Evolutionary conservation across 2,888 invertebrate genomes (phyloP).

Genomic region (Dicycla oo): DNA sequence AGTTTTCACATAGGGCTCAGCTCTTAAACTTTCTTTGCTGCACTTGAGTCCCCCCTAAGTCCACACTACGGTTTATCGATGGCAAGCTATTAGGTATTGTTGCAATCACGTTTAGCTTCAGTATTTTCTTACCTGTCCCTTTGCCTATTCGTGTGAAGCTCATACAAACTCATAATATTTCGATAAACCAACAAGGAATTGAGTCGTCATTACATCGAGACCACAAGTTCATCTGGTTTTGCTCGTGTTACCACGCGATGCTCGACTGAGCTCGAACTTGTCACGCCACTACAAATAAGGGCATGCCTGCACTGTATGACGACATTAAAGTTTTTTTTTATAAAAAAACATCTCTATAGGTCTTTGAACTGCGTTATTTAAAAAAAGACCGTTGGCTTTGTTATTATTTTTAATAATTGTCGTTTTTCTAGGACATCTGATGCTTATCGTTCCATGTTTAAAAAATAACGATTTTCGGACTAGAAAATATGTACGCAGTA

Average conservation of each 20-base stretch:
- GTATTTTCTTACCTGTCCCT: background rate
- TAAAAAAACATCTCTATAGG: constrained; percentile 77
- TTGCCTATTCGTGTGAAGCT: background rate
- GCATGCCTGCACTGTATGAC: constrained; percentile 79
- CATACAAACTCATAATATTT: constrained; percentile 16
- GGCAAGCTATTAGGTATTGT: too few relatives aligned
- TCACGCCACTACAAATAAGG: constrained; percentile 79
- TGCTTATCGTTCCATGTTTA: constrained; percentile 8
- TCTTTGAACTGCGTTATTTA: constrained; percentile 79
- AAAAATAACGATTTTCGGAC: constrained; percentile 17
- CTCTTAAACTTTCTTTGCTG: too few relatives aligned
- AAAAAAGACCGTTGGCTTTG: constrained; percentile 52
- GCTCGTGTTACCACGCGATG: constrained; percentile 58
- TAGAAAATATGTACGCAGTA: background rate
- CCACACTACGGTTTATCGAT: background rate
- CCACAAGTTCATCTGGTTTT: constrained; percentile 58
- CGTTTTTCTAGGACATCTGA: constrained; percentile 18
- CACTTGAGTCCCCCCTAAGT: too few relatives aligned
- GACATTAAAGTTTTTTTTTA: constrained; percentile 81
- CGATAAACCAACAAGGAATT: constrained; percentile 50
- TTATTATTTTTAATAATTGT: background rate
- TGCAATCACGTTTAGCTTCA: background rate
- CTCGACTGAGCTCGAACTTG: constrained; percentile 63
- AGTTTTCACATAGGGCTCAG: too few relatives aligned
- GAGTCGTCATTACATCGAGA: constrained; percentile 47